Evolutionary conservation across 2,797 vertebrate species (phyloP).

Genomic region (Fringilla coelebs): DNA sequence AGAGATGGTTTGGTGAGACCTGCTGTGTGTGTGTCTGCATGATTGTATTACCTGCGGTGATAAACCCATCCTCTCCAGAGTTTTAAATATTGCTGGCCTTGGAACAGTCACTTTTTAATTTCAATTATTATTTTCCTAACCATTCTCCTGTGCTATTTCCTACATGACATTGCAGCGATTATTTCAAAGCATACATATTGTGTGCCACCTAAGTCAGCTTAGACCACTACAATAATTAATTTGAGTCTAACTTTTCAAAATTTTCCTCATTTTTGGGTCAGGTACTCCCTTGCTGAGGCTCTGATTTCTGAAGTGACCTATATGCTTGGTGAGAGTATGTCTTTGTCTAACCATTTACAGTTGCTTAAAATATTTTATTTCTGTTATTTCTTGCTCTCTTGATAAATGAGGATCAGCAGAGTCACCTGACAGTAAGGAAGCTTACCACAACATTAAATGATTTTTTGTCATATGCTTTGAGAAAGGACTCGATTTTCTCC

Average conservation of each 20-base stretch:
- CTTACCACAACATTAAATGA: background rate
- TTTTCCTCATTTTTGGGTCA: background rate
- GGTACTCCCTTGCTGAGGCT: background rate
- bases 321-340: background rate
- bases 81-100: background rate
- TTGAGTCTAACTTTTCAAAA: background rate
- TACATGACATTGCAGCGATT: background rate
- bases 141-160: background rate
- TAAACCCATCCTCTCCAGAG: background rate
- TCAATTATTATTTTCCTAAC: background rate
- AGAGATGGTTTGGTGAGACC: background rate
- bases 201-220: background rate
- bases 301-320: background rate
- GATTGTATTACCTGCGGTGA: background rate
- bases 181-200: background rate
- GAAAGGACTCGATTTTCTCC: background rate
- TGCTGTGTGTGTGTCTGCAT: background rate
- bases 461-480: background rate
- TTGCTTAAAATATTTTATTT: background rate
- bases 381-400: background rate
- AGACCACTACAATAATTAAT: background rate
- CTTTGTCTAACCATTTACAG: background rate
- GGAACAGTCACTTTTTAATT: background rate
- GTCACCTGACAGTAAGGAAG: background rate
- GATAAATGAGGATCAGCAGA: background rate